Evolutionary conservation across 1,140 invertebrate genomes (phyloP).

Genomic region (Alviniconcha marisindica): DNA sequence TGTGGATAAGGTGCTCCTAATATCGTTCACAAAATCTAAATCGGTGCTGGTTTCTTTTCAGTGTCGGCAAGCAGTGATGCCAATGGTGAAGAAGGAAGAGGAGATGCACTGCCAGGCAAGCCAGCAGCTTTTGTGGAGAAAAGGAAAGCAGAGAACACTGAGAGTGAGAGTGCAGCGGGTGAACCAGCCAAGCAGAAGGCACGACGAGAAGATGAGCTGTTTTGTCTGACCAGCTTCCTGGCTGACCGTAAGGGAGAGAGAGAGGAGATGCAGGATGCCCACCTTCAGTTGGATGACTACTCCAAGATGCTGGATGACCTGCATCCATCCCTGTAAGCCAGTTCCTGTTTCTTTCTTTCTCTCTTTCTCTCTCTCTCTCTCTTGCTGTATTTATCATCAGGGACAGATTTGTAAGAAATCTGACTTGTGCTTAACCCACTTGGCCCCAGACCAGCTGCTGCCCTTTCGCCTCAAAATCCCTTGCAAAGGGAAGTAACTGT

Average conservation of each 20-base stretch:
- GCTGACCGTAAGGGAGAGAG: conserved; percentile 77
- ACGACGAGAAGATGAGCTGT: not conserved
- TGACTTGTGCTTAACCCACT: too few species aligned
- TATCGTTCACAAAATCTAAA: not conserved
- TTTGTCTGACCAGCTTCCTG: conserved; percentile 59
- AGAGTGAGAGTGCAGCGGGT: conserved; percentile 7
- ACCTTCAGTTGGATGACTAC: conserved; percentile 73
- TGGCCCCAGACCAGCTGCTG: too few species aligned
- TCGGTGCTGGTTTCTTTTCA: not conserved
- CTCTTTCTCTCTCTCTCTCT: too few species aligned
- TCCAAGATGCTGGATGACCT: conserved; percentile 57
- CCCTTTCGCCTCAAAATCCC: too few species aligned
- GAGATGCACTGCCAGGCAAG: not conserved
- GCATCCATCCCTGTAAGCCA: conserved; percentile 69
- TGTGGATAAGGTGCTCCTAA: too few species aligned
- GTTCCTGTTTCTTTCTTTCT: too few species aligned
- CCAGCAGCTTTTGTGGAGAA: not conserved
- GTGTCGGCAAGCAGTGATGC: not conserved
- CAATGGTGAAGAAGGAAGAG: not conserved
- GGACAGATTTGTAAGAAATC: too few species aligned
- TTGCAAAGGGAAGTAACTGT: too few species aligned
- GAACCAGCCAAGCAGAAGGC: conserved; percentile 4
- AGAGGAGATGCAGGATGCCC: conserved; percentile 79
- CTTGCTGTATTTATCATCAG: too few species aligned
- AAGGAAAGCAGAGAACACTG: conserved; percentile 5